A percentile compares a stretch with the other conserved stretches of the same genome.
Conservation (phyloP, 2,797 vertebrate genomes). For the Clamator glandarius region DNA sequence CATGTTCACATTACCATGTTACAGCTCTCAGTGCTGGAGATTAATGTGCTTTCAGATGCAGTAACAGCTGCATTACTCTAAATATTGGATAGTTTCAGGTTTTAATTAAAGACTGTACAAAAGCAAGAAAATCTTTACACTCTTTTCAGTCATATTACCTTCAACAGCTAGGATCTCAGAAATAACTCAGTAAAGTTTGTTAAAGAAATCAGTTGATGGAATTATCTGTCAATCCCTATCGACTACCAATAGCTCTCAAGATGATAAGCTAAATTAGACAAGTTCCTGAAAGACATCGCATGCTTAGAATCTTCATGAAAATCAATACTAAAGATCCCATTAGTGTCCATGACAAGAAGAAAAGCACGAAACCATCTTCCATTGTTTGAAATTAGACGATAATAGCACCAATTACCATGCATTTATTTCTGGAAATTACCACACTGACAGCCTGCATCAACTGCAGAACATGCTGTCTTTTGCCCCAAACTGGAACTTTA, state of each 20-base stretch:
- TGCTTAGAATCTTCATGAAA: background rate
- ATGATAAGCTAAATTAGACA: background rate
- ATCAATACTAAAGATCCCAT: background rate
- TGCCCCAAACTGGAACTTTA: background rate
- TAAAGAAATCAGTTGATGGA: background rate
- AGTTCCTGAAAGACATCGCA: background rate
- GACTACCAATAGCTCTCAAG: background rate
- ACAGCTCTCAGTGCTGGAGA: background rate
- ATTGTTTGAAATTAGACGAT: background rate
- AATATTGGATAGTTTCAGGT: background rate
- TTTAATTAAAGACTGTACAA: background rate
- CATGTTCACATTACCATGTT: background rate
- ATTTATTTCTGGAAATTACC: conserved; percentile 19
- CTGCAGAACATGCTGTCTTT: background rate
- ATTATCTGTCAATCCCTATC: background rate
- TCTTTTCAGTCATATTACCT: background rate
- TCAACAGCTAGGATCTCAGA: background rate
- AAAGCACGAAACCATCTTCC: background rate
- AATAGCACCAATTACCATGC: background rate
- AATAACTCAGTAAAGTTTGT: background rate
- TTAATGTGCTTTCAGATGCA: background rate
- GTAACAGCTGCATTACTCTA: background rate
- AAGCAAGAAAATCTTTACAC: background rate
- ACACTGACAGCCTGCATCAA: background rate
- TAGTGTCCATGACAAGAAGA: background rate